Evolutionary conservation across 2,888 invertebrate genomes (phyloP).

Genomic region (Tenthredo scrophulariae): DNA sequence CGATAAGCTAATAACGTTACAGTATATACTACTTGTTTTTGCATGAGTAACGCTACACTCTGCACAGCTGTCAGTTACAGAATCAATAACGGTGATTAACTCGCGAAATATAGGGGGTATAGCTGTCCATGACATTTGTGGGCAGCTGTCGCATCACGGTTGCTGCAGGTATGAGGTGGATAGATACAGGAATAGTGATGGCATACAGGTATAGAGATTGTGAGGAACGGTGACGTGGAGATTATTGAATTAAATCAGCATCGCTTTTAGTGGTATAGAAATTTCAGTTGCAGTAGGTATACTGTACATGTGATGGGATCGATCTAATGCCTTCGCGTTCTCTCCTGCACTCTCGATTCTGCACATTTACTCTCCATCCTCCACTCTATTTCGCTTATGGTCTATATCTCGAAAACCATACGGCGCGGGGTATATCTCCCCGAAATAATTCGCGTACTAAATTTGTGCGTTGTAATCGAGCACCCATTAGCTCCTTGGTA

Average conservation of each 20-base stretch:
- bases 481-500: background rate
- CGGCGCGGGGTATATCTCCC: background rate
- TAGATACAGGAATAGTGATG: background rate
- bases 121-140: conserved; percentile 16
- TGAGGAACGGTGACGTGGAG: conserved; percentile 24
- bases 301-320: background rate
- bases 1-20: background rate
- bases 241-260: conserved; percentile 49
- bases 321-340: background rate
- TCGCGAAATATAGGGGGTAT: conserved; percentile 14
- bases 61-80: conserved; percentile 39
- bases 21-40: background rate
- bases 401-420: background rate
- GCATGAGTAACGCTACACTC: conserved; percentile 13
- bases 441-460: background rate
- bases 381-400: background rate
- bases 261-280: conserved; percentile 28
- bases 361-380: background rate
- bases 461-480: background rate
- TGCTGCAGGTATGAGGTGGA: background rate
- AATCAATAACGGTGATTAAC: conserved; percentile 50
- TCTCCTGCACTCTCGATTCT: background rate
- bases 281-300: background rate
- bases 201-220: background rate
- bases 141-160: conserved; percentile 26